These are phyloP conservation scores for Geodia barretti DNA, from an alignment of 37 sponge, comb jelly and placozoan species.

Conservation along the genomic window DNA sequence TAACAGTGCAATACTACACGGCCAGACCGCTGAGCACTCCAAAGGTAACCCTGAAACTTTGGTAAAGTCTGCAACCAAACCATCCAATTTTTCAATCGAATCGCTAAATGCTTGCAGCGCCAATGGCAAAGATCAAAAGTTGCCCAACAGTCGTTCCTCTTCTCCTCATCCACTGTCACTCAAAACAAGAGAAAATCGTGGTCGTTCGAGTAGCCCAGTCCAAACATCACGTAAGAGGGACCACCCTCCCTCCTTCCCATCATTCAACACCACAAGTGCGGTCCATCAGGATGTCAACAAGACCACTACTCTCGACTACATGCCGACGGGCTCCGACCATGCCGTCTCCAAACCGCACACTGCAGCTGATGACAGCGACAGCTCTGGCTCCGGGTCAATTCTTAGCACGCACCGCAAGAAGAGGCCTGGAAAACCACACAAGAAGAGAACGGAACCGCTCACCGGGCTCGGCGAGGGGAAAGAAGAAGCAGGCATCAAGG, in stretches of 20 bases:
- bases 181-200: background rate
- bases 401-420: conserved; percentile 25
- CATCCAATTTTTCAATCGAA: background rate
- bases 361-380: conserved; percentile 66
- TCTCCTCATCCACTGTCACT: background rate
- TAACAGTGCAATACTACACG: background rate
- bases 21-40: background rate
- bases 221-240: background rate
- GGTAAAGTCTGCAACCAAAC: background rate
- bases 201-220: background rate
- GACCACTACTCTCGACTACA: conserved; percentile 43
- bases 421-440: background rate
- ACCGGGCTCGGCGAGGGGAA: background rate
- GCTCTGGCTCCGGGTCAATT: conserved; percentile 80
- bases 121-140: background rate
- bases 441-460: conserved; percentile 7
- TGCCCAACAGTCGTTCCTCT: background rate
- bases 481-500: conserved; percentile 14
- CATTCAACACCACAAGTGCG: background rate
- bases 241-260: conserved; percentile 1
- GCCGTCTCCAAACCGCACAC: background rate
- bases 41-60: background rate
- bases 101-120: background rate
- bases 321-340: conserved; percentile 1
- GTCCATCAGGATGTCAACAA: conserved; percentile 5